Base-by-base conservation (phyloP, 1,140 invertebrate species). In the Drosophila murphyi region DNA sequence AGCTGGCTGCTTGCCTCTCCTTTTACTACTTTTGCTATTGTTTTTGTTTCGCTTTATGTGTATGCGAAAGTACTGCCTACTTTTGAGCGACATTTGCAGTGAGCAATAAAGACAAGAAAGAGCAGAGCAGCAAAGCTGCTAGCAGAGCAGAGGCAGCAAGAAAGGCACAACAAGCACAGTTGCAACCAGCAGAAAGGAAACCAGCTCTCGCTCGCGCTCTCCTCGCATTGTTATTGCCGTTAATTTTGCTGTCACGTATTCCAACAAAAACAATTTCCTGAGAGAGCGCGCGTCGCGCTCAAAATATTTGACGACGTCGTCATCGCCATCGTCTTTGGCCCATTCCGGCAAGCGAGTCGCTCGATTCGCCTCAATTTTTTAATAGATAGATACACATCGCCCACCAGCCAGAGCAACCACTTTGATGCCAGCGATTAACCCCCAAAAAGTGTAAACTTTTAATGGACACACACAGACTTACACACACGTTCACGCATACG, bases 381-480 rank as follows among this genome's bases (percentile, higher is more conserved):
- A 88, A 87, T 87, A 88, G 83, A 87, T 87, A 87, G 83, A 87
- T 87, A 87, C 83, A 87, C 83, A 87, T 87, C 76, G 68, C 61
- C 60, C 61, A 63, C 73, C 68, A 75, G 20, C 28, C 43, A 52
- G 29, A 74, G 65, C 73, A 76, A 76, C 73, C 73, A 76, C 73
- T 76, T 72, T 76, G 73, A 76, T 72, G 83, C 83, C 70, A 71
- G 62, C 80, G 85, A 87, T 87, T 87, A 87, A 87, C 83, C 83
- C 83, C 83, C 83, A 74, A 85, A 85, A 81, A 81, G 75, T 85
- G 75, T 81, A 83, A 85, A 88, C 76, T 87, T 88, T 82, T 76
- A 77, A 82, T 75, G 73, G 76, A 63, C 68, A 63, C 68, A 48
- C 35, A 69, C 65, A 75, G 2, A 37, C 68, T 41, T 28, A 34